Evolutionary conservation across 2,888 invertebrate genomes (phyloP), one percentile per base, ranked within the genome.

Genomic region (Xiphydria camelus): DNA sequence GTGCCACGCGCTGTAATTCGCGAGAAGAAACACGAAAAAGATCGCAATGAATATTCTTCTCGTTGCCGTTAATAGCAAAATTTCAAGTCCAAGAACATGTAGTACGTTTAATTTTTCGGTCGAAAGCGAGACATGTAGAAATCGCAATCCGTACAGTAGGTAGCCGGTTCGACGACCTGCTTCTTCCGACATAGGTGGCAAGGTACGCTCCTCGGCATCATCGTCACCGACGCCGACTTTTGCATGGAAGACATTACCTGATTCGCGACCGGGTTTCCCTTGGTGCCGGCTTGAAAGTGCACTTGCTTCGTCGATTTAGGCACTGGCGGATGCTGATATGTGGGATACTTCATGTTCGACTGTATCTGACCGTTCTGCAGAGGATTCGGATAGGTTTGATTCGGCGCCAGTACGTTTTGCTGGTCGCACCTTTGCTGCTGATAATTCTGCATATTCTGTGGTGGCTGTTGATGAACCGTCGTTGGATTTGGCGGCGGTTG

Each of bases 151-250:
- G 86, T 82, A 76, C 94, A 95, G 71, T 94, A 94, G 59, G 87
- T 82, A 22, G 87, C 85, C 9, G 91, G 88, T 10, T 88, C 83
- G 36, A 81, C 82, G 12, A 92, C 87, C 51, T 86, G 83, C 67
- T 91, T 90, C 73, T 94, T 94, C 45, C 91, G 82, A 76, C 94
- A 95, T 60, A 95, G 80, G 76, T 90, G 88, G 73, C 94, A 94
- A 47, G 86, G 86, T 6, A 83, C 79, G 46, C 86, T 85, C 60
- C 85, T 81, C 14, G 77, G 75, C 7, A 45, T 46, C 1, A 50
- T 33, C 10, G 51, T 18, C 15, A 48, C 22, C 2, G 51, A 22
- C 9, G 32, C 33, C 1, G 57, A 47, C 89, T 93, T 60, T 88
- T 83, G 78, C 89, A 93, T 65, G 89, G 79, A 75, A 86, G 87